Evolutionary conservation across 2,113 vertebrate species (phyloP).

Genomic region (Cebidichthys violaceus): DNA sequence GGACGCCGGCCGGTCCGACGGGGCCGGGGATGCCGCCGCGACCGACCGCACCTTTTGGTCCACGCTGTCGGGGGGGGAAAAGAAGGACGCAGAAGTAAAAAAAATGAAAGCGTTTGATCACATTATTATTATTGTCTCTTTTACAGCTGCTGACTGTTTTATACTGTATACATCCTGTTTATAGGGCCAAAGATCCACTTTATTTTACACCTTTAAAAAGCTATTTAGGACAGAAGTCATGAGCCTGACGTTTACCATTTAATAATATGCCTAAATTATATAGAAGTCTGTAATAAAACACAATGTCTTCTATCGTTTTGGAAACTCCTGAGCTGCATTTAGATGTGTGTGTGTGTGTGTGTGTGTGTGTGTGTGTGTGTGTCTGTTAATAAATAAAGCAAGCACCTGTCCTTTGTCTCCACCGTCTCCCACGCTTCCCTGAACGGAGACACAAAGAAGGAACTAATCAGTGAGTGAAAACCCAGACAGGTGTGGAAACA

Average conservation of each 20-base stretch:
- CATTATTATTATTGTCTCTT: background rate
- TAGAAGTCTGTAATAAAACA: background rate
- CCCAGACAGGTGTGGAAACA: slow-evolving; percentile 7
- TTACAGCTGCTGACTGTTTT: background rate
- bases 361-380: too few species aligned
- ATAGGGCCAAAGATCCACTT: background rate
- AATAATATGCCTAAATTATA: background rate
- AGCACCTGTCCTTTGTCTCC: slow-evolving; percentile 86
- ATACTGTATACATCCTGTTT: background rate
- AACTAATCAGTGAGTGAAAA: background rate
- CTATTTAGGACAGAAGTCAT: too few species aligned
- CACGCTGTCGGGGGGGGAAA: slow-evolving; percentile 66
- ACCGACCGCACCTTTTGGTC: slow-evolving; percentile 74
- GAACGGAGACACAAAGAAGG: slow-evolving; percentile 17
- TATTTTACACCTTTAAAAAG: background rate
- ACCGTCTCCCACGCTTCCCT: slow-evolving; percentile 73
- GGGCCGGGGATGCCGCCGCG: slow-evolving; percentile 73
- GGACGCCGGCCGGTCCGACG: slow-evolving; percentile 79
- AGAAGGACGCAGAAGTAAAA: background rate
- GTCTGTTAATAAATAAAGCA: too few species aligned
- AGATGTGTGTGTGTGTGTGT: background rate
- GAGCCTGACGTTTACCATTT: too few species aligned
- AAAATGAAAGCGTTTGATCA: background rate
- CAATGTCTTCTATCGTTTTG: background rate
- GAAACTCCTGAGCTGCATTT: background rate